Percentiles rank a stretch among this genome's conserved stretches.
Conservation (phyloP, 2,113 vertebrate species). For the Hystrix cristata region DNA sequence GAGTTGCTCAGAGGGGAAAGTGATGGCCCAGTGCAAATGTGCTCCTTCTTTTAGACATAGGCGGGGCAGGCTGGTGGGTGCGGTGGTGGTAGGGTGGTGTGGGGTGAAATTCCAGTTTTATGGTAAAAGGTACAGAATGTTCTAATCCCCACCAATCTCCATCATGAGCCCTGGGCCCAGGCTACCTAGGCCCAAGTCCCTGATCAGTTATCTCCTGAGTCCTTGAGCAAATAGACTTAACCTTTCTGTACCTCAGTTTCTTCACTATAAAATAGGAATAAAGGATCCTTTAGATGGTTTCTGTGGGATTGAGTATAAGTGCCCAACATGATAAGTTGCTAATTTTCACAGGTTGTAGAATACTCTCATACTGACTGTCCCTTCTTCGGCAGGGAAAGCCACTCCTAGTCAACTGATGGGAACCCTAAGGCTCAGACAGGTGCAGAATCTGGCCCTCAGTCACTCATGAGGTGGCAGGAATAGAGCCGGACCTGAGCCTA, state of each 20-base stretch:
- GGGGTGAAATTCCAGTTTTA: neutral
- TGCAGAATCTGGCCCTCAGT: too few species aligned
- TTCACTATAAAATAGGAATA: neutral
- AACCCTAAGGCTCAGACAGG: neutral
- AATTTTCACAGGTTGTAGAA: neutral
- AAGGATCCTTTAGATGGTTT: neutral
- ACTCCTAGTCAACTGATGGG: neutral
- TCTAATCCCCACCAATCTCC: neutral
- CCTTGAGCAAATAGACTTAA: neutral
- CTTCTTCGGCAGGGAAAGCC: neutral
- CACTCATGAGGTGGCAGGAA: neutral
- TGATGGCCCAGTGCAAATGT: accelerated
- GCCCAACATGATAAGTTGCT: neutral
- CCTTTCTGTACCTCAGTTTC: neutral
- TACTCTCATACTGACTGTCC: neutral
- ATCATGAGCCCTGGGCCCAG: neutral
- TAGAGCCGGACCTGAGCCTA: neutral
- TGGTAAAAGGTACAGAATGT: accelerated
- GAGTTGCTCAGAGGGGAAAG: neutral
- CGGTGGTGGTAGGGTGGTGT: neutral
- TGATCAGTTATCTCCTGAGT: neutral
- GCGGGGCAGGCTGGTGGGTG: neutral
- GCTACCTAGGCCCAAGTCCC: neutral
- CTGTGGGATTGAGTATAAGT: neutral
- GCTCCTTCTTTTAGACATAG: neutral